phyloP scores from a whole-genome alignment of 1,140 invertebrate genomes.

The Ostrea edulis region DNA sequence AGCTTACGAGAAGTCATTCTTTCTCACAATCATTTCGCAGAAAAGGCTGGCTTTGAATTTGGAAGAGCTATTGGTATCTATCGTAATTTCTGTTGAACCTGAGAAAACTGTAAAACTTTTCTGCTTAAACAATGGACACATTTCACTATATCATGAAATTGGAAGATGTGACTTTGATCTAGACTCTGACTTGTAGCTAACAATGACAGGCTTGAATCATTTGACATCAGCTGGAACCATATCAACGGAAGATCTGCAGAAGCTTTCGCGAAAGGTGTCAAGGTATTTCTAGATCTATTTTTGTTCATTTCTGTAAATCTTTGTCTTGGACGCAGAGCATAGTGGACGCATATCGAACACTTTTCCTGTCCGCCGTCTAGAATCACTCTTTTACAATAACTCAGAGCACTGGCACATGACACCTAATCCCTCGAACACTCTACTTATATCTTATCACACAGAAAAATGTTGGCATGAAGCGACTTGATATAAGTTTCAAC shows the following conservation, averaged over 20 bases:
- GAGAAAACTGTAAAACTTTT: neutral
- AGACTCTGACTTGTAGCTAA: conserved; percentile 42
- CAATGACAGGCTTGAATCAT: conserved; percentile 58
- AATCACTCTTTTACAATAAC: no score
- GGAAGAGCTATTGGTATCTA: conserved; percentile 58
- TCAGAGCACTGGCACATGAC: no score
- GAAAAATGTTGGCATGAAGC: conserved; percentile 66
- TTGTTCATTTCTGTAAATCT: no score
- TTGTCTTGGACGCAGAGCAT: no score
- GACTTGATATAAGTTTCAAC: conserved; percentile 64
- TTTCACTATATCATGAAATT: conserved; percentile 24
- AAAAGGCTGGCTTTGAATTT: conserved; percentile 51
- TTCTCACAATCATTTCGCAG: conserved; percentile 62
- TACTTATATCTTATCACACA: conserved; percentile 33
- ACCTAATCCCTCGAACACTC: no score
- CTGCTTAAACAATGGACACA: neutral
- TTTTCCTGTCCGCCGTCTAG: no score
- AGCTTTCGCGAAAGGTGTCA: conserved; percentile 53
- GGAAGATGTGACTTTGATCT: conserved; percentile 53
- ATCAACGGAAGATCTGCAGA: conserved; percentile 58
- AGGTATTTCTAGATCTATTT: conserved; percentile 49
- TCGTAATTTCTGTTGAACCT: neutral
- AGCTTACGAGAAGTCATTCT: conserved; percentile 53
- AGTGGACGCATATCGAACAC: no score
- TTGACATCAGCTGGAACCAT: conserved; percentile 67